phyloP scores from a whole-genome alignment of 1,140 invertebrate species.

The Pygmarrhopalites habei region DNA sequence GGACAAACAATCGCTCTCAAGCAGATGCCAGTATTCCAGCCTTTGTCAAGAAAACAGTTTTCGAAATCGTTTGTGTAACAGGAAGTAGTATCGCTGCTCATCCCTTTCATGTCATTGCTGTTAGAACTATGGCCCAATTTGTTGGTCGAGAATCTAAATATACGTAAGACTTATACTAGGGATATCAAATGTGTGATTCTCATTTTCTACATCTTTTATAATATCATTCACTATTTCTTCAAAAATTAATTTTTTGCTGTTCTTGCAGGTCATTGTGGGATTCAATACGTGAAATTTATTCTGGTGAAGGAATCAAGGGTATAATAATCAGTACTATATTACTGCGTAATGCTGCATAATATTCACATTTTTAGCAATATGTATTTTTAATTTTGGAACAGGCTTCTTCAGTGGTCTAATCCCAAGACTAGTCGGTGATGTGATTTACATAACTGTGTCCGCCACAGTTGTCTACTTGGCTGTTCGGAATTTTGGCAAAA shows the following conservation, averaged over 20 bases:
- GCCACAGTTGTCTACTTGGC: conserved; percentile 65
- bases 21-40: conserved; percentile 16
- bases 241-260: neutral
- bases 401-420: conserved; percentile 75
- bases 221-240: too few relatives aligned
- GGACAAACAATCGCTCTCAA: neutral
- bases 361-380: neutral
- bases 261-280: conserved; percentile 59
- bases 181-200: too few relatives aligned
- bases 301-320: conserved; percentile 66
- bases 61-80: conserved; percentile 30
- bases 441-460: conserved; percentile 63
- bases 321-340: neutral
- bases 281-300: conserved; percentile 69
- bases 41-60: conserved; percentile 18
- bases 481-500: conserved; percentile 66
- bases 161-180: conserved; percentile 54
- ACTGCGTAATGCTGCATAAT: neutral
- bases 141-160: conserved; percentile 78
- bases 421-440: conserved; percentile 70
- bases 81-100: conserved; percentile 71
- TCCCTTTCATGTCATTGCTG: conserved; percentile 63
- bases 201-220: too few relatives aligned
- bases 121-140: conserved; percentile 89
- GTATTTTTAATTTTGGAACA: conserved; percentile 2